Evolutionary conservation across 2,113 vertebrate species (phyloP).

Genomic region (Helogale parvula): DNA sequence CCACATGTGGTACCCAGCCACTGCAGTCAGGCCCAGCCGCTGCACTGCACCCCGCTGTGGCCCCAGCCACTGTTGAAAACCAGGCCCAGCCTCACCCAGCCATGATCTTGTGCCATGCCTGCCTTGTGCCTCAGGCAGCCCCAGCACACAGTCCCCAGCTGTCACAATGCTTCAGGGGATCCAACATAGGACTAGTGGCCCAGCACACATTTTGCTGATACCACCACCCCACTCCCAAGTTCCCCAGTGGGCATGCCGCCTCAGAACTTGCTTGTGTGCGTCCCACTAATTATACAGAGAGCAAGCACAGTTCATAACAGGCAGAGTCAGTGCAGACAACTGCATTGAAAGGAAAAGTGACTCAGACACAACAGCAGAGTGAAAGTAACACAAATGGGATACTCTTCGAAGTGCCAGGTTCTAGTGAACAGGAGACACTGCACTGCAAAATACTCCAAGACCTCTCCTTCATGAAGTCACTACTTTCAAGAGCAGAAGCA

Average conservation of each 20-base stretch:
- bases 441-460: background rate
- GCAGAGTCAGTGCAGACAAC: background rate
- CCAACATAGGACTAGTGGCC: background rate
- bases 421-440: background rate
- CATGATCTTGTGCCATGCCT: background rate
- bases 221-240: background rate
- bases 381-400: background rate
- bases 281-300: background rate
- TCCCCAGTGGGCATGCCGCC: background rate
- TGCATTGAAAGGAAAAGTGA: background rate
- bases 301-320: background rate
- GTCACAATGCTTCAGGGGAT: background rate
- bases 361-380: background rate
- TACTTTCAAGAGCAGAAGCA: background rate
- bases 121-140: background rate
- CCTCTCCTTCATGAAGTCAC: background rate
- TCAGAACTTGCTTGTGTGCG: background rate
- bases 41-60: background rate
- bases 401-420: background rate
- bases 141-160: background rate
- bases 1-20: no score
- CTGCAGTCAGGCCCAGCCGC: no score
- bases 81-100: no score
- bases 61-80: no score
- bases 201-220: background rate